Evolutionary conservation across 2,888 invertebrate species (phyloP).

Genomic region (Watsonalla binaria): DNA sequence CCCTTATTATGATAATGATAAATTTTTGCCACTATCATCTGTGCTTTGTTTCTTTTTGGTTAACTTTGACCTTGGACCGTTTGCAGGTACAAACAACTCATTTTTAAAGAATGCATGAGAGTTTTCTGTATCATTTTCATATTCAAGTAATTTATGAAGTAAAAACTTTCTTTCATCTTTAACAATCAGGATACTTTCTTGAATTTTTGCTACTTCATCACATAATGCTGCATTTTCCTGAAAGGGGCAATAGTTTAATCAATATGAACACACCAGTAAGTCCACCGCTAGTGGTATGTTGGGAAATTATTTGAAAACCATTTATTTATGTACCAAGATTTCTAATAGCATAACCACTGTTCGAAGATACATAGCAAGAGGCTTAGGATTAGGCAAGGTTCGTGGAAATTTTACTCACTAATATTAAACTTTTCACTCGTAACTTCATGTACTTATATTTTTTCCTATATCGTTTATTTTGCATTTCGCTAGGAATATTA

Average conservation of each 20-base stretch:
- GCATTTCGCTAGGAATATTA: conserved; percentile 27
- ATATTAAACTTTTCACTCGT: conserved; percentile 81
- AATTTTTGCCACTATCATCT: conserved; percentile 41
- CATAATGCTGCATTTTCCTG: conserved; percentile 92
- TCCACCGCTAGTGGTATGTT: background rate
- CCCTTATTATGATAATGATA: background rate
- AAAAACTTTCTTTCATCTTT: conserved; percentile 91
- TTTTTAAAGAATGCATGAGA: conserved; percentile 34
- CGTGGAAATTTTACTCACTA: conserved; percentile 71
- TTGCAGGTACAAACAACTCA: conserved; percentile 34
- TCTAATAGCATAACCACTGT: no score
- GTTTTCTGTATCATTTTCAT: conserved; percentile 73
- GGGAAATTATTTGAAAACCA: no score
- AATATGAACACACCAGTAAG: background rate
- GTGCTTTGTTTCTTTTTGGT: conserved; percentile 46
- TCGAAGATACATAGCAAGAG: no score
- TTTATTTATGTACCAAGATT: no score
- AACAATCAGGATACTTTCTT: conserved; percentile 87
- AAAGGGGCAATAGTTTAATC: conserved; percentile 8
- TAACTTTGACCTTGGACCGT: conserved; percentile 51
- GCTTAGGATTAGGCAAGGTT: no score
- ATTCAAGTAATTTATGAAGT: conserved; percentile 85
- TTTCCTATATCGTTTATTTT: conserved; percentile 76
- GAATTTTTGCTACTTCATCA: conserved; percentile 91
- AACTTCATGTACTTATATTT: conserved; percentile 81